A percentile compares a stretch with the other conserved stretches of the same genome.
Conservation (phyloP, 2,113 vertebrate genomes). For the Odontesthes bonariensis region DNA sequence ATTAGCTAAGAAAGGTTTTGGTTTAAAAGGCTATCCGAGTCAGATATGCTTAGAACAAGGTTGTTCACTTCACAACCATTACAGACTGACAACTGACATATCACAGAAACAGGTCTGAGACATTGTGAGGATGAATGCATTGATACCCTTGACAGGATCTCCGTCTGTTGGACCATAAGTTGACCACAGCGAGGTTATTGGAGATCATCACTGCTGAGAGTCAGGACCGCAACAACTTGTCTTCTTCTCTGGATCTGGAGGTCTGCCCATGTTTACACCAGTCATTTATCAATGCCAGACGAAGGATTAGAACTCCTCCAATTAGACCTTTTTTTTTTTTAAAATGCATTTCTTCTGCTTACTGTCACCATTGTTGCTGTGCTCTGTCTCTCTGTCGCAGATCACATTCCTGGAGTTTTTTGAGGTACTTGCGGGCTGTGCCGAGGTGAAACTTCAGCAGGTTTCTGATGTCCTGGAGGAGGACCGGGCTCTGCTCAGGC, state of each 20-base stretch:
- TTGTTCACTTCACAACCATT: too few species aligned
- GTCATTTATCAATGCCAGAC: not conserved
- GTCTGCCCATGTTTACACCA: constrained; percentile 60
- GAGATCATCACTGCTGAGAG: constrained; percentile 83
- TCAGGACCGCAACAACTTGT: constrained; percentile 50
- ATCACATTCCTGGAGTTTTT: constrained; percentile 94
- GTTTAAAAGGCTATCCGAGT: too few species aligned
- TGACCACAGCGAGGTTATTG: constrained; percentile 84
- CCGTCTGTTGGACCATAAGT: constrained; percentile 80
- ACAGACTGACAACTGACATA: too few species aligned
- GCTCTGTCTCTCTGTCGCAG: constrained; percentile 67
- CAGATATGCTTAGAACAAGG: too few species aligned
- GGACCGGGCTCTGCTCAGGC: not conserved
- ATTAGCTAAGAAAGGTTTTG: too few species aligned
- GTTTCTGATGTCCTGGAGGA: not conserved
- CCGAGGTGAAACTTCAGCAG: constrained; percentile 73
- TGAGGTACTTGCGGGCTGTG: constrained; percentile 90
- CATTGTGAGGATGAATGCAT: not conserved
- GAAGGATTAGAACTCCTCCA: not conserved
- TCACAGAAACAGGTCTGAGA: not conserved
- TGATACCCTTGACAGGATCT: constrained; percentile 82
- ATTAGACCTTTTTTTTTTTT: too few species aligned
- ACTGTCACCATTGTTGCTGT: not conserved
- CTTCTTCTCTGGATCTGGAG: constrained; percentile 84
- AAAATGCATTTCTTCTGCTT: too few species aligned